Base-by-base conservation (phyloP, 2,113 vertebrate species). In the Azemiops feae region DNA sequence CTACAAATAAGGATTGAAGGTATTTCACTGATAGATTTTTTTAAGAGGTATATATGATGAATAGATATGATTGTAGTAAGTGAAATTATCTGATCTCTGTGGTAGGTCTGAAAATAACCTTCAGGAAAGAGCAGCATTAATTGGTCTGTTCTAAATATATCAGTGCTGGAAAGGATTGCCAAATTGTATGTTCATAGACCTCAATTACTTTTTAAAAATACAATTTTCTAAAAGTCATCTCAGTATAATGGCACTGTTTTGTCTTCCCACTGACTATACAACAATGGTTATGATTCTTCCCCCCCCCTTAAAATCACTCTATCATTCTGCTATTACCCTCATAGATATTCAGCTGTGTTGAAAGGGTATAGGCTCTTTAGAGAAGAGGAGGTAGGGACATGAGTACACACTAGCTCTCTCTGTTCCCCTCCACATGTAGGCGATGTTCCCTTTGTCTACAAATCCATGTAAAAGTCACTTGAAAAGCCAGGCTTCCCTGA, bases 11-110 rank as follows among this genome's bases (percentile, higher is more conserved):
- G 54, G 93, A 88, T 18, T 92, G 91, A 3, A 2, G 2, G 50
- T 89, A 88, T 85, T 93, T 96, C 94, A 89, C 54, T 90, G 57
- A 58, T 60, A 89, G 92, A 95, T 89, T 27, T 58, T 1, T 14
- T 39, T 57, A 90, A 93, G 94, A 69, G 85, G 22, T 64, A 89
- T 52, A 69, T 88, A 58, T 45, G 55, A 88, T 55, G 64, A 91
- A 30, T 64, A 89, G 54, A 69, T 88, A 69, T 45, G 55, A 89
- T 57, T 85, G 89, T 55, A 23, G 50, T 94, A 64, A 91, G 60
- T 81, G 74, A 81, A 95, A 92, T 89, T 74, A 93, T 74, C 91
- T 81, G 74, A 14, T 87, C 81, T 81, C 39, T 94, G 30, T 47
- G 58, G 89, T 50, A 64, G 55, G 27, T 10, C 27, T 47, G 39